Evolutionary conservation across 2,797 vertebrate genomes (phyloP).

Genomic region (Sebastes reedi): DNA sequence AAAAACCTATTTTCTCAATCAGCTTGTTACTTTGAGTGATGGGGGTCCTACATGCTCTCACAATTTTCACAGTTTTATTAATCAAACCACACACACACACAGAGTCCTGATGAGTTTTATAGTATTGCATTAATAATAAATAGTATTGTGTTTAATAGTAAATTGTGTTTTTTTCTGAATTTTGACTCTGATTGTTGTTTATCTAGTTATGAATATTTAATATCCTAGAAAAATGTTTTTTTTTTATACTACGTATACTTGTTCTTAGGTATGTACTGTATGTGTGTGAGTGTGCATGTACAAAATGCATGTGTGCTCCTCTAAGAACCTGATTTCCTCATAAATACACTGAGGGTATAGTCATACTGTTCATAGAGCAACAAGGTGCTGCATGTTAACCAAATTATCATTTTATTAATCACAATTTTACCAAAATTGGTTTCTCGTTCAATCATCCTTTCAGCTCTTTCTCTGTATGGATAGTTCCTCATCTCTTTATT

Average conservation of each 20-base stretch:
- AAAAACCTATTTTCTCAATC: not conserved
- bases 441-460: slow-evolving; percentile 9
- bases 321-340: not conserved
- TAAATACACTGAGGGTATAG: not conserved
- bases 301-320: not conserved
- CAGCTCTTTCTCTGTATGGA: not conserved
- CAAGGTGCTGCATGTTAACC: not conserved
- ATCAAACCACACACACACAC: not conserved
- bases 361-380: not conserved
- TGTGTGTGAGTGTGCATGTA: not conserved
- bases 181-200: not conserved
- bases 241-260: not conserved
- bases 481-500: not conserved
- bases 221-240: not conserved
- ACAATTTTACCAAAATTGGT: slow-evolving; percentile 11
- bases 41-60: not conserved
- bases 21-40: not conserved
- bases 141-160: too few species aligned
- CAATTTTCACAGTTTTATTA: not conserved
- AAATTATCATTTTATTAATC: slow-evolving; percentile 30
- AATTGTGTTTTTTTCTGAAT: not conserved
- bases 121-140: not conserved
- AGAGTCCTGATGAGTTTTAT: not conserved
- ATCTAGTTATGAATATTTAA: not conserved
- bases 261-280: not conserved